A percentile compares a stretch with the other conserved stretches of the same genome.
These are phyloP conservation scores for Calonectris borealis DNA, from an alignment of 2,113 vertebrate species.

Conservation along the genomic window DNA sequence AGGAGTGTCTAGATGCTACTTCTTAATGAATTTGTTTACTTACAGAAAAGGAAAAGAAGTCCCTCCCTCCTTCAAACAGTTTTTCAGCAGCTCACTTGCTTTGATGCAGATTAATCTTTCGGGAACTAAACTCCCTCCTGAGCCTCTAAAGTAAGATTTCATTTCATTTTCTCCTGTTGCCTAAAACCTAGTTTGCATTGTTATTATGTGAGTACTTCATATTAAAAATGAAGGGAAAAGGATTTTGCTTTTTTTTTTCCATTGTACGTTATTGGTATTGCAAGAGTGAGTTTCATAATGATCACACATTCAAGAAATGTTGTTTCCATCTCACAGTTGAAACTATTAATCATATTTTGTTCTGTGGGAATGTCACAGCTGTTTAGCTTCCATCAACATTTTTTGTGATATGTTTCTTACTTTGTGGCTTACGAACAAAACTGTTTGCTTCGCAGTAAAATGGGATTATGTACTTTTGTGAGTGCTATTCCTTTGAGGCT, in stretches of 20 bases:
- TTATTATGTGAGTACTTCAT: background rate
- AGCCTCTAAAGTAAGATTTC: conserved; percentile 90
- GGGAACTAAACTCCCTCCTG: conserved; percentile 92
- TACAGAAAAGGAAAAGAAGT: conserved; percentile 94
- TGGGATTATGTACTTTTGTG: background rate
- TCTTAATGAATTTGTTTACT: conserved; percentile 12
- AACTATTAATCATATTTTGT: background rate
- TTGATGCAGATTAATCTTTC: conserved; percentile 92
- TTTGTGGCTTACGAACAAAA: background rate
- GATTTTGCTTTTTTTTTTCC: background rate
- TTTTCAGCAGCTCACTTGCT: conserved; percentile 92
- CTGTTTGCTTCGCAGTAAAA: background rate
- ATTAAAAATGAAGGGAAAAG: background rate
- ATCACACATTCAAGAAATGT: background rate
- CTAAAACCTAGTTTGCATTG: background rate
- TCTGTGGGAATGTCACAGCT: background rate
- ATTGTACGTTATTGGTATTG: background rate
- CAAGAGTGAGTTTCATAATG: background rate
- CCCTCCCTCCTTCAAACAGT: conserved; percentile 93
- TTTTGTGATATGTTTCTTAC: background rate
- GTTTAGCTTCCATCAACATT: background rate
- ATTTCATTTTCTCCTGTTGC: conserved; percentile 32
- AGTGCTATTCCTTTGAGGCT: background rate
- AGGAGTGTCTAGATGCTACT: background rate
- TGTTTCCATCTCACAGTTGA: background rate